phyloP scores from a whole-genome alignment of 2,888 invertebrate genomes.

The Tiliacea citrago region DNA sequence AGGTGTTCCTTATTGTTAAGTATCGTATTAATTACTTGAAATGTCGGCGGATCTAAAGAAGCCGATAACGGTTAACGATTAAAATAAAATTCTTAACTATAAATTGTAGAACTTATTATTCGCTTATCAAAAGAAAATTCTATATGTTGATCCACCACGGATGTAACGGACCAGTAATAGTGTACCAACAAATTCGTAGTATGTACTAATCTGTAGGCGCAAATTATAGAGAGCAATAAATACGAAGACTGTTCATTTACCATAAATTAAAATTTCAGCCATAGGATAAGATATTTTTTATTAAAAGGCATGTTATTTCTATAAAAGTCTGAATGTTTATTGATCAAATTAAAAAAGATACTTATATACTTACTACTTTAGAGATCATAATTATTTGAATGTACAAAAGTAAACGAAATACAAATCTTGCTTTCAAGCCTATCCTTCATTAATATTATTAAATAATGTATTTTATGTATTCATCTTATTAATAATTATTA shows the following conservation, averaged over 20 bases:
- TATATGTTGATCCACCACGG: not conserved
- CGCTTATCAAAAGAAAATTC: not conserved
- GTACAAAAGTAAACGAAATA: constrained; percentile 15
- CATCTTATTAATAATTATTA: not conserved
- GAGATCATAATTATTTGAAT: constrained; percentile 1
- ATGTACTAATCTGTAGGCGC: not conserved
- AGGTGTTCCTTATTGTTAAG: constrained; percentile 7
- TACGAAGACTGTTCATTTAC: constrained; percentile 52
- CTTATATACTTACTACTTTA: constrained; percentile 5
- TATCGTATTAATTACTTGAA: constrained; percentile 1
- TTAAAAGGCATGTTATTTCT: constrained; percentile 28
- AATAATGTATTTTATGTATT: constrained; percentile 3
- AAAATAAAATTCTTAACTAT: not conserved
- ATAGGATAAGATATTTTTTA: constrained; percentile 36
- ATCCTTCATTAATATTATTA: not conserved
- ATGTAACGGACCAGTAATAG: not conserved
- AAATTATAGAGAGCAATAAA: constrained; percentile 41
- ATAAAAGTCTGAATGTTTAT: constrained; percentile 37
- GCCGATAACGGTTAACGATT: not conserved
- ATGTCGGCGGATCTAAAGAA: not conserved
- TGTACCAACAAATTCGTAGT: not conserved
- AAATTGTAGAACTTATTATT: not conserved
- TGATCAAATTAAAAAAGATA: constrained; percentile 33
- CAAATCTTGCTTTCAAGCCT: constrained; percentile 4
- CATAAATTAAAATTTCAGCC: constrained; percentile 38